Conservation (phyloP, 2,888 invertebrate species). For the Minunthozetes semirufus region DNA sequence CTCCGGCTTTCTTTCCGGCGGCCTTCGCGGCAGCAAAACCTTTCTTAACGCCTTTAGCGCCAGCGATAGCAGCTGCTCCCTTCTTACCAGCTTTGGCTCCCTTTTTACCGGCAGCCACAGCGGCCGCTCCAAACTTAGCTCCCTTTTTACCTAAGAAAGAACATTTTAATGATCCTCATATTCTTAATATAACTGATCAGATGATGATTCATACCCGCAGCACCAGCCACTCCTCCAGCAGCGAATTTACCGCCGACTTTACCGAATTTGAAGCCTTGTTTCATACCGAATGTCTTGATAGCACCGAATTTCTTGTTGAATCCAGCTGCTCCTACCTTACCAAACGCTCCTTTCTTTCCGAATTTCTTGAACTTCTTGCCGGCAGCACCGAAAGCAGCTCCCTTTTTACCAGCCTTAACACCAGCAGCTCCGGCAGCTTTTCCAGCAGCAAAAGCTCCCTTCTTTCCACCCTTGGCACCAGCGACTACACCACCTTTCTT, state of each 20-base stretch:
- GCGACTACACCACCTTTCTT: conserved; percentile 15
- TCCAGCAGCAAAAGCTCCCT: conserved; percentile 23
- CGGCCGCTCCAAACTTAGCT: conserved; percentile 7
- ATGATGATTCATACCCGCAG: background rate
- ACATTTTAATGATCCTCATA: no score
- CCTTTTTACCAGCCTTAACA: conserved; percentile 13
- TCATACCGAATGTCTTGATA: conserved; percentile 25
- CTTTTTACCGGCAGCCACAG: conserved; percentile 1
- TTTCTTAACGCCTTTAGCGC: conserved; percentile 22
- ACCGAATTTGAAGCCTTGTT: conserved; percentile 34
- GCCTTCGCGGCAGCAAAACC: conserved; percentile 18
- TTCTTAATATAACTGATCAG: no score
- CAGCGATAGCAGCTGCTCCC: background rate
- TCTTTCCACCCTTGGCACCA: conserved; percentile 22
- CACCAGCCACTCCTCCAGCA: conserved; percentile 29
- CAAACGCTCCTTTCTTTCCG: conserved; percentile 28
- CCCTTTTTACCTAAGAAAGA: conserved; percentile 20
- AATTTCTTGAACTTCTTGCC: conserved; percentile 33
- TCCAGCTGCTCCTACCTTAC: conserved; percentile 26
- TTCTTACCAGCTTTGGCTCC: conserved; percentile 26
- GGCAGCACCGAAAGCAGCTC: conserved; percentile 27
- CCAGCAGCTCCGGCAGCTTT: conserved; percentile 24
- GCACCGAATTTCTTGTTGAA: conserved; percentile 32
- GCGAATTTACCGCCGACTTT: conserved; percentile 31
- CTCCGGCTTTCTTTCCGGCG: conserved; percentile 5